Conservation (phyloP, 2,797 vertebrate species). For the Notolabrus celidotus region DNA sequence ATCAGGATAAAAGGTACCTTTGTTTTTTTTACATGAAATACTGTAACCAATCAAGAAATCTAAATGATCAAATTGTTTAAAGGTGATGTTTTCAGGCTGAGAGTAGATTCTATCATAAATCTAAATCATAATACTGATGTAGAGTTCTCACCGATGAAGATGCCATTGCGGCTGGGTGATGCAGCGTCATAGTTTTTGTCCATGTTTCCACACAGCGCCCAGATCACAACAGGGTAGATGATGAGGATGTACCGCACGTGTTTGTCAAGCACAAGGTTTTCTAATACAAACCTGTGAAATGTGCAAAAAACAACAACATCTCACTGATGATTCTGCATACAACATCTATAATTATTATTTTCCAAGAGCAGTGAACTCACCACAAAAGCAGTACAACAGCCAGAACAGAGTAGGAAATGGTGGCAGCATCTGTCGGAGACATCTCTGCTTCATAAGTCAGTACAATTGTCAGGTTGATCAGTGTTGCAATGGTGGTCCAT, state of each 20-base stretch:
- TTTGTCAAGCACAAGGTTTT: constrained; percentile 86
- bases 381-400: constrained; percentile 69
- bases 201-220: constrained; percentile 81
- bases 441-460: constrained; percentile 81
- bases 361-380: constrained; percentile 48
- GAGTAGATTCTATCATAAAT: too few relatives aligned
- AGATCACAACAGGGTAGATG: constrained; percentile 85
- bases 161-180: constrained; percentile 69
- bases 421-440: constrained; percentile 71
- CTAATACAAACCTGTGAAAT: constrained; percentile 84
- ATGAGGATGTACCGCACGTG: constrained; percentile 87
- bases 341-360: neutral
- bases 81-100: too few relatives aligned
- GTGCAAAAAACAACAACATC: neutral
- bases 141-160: constrained; percentile 81
- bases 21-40: too few relatives aligned
- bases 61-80: too few relatives aligned
- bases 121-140: neutral
- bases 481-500: constrained; percentile 88
- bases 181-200: constrained; percentile 74
- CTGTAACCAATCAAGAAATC: too few relatives aligned
- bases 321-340: neutral
- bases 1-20: too few relatives aligned
- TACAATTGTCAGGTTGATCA: constrained; percentile 88
- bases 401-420: constrained; percentile 78